Percentiles rank a stretch among this genome's conserved stretches.
Evolutionary conservation across 2,888 invertebrate genomes (phyloP).

Genomic region (Acronicta aceris): DNA sequence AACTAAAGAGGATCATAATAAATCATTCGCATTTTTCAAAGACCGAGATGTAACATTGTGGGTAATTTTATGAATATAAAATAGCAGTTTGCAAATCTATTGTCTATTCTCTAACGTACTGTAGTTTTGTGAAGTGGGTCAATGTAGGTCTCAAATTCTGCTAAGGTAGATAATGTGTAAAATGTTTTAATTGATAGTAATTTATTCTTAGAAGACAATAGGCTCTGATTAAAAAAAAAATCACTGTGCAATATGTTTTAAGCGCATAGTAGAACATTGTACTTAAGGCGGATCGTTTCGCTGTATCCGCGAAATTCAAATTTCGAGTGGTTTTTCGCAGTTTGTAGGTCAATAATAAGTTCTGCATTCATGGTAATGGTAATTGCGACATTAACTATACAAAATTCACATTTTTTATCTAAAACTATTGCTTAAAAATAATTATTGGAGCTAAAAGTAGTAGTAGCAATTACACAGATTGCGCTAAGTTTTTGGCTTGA

Average conservation of each 20-base stretch:
- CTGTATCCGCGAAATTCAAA: no score
- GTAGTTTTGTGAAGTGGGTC: slow-evolving; percentile 49
- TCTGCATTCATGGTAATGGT: no score
- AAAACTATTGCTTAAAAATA: no score
- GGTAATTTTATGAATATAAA: slow-evolving; percentile 41
- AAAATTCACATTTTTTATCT: no score
- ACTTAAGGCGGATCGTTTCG: no score
- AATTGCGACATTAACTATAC: no score
- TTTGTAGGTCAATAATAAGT: no score
- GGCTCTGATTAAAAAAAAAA: no score
- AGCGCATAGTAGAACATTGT: not conserved
- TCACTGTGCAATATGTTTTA: not conserved
- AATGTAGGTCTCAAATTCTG: slow-evolving; percentile 52
- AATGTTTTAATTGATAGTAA: not conserved
- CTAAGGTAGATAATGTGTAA: slow-evolving; percentile 33
- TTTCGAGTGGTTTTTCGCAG: no score
- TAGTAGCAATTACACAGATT: no score
- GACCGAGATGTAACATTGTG: slow-evolving; percentile 26
- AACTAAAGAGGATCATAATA: slow-evolving; percentile 1
- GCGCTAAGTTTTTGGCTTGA: no score
- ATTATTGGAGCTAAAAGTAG: no score
- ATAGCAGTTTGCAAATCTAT: slow-evolving; percentile 51
- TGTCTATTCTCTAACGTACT: slow-evolving; percentile 35
- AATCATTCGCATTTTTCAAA: slow-evolving; percentile 48
- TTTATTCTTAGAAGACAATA: not conserved